Percentiles rank a stretch among this genome's conserved stretches.
These are phyloP conservation scores for Brachypodius melanocephalos DNA, from an alignment of 2,113 vertebrate genomes.

Conservation along the genomic window DNA sequence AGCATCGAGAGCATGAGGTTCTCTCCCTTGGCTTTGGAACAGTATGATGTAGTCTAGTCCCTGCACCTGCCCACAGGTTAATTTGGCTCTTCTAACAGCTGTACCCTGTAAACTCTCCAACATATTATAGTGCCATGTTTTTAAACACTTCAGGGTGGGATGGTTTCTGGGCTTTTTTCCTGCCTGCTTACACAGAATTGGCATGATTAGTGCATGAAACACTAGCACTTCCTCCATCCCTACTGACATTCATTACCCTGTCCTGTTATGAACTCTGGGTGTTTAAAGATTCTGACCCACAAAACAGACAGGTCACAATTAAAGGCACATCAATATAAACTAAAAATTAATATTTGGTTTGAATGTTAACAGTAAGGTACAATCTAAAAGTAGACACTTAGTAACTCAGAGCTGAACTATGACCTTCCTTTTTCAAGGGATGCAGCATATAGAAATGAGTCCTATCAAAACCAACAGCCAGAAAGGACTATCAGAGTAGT, in stretches of 20 bases:
- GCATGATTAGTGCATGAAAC: not conserved
- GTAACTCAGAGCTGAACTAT: not conserved
- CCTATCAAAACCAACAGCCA: conserved; percentile 30
- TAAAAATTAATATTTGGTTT: not conserved
- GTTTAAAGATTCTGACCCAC: not conserved
- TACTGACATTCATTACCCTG: not conserved
- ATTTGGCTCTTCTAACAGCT: not conserved
- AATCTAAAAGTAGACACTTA: not conserved
- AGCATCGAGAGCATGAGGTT: not conserved
- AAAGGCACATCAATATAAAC: not conserved
- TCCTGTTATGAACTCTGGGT: not conserved
- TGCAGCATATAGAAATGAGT: not conserved
- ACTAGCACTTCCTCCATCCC: not conserved
- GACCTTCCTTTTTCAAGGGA: not conserved
- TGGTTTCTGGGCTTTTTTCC: not conserved
- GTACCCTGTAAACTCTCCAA: not conserved
- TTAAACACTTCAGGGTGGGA: not conserved
- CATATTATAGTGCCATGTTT: not conserved
- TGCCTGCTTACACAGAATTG: not conserved
- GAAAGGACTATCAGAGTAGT: not conserved
- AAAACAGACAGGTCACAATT: not conserved
- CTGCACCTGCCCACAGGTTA: not conserved
- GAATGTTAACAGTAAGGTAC: not conserved
- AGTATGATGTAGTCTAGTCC: not conserved
- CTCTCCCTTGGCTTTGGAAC: not conserved